A percentile compares a stretch with the other conserved stretches of the same genome.
These are phyloP conservation scores for Gymnoscopelus braueri DNA, from an alignment of 2,797 vertebrate species.

Conservation along the genomic window DNA sequence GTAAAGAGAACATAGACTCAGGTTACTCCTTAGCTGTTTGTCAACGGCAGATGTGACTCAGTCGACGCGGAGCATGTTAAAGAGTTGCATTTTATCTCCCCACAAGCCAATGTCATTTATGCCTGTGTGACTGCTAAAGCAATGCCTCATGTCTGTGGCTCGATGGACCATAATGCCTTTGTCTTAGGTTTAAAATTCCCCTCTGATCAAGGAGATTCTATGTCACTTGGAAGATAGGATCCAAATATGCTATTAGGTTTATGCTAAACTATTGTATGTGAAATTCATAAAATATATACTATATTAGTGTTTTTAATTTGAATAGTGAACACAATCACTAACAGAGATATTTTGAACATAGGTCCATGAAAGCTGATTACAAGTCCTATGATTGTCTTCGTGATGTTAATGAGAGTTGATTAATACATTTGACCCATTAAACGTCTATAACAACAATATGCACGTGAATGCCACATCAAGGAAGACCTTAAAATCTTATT, in stretches of 20 bases:
- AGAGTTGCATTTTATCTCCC: constrained; percentile 75
- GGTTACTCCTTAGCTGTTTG: constrained; percentile 90
- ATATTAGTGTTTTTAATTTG: too few relatives aligned
- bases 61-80: constrained; percentile 84
- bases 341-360: too few relatives aligned
- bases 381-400: not conserved
- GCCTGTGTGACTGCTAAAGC: constrained; percentile 77
- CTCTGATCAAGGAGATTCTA: constrained; percentile 47
- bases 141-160: constrained; percentile 78
- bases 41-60: constrained; percentile 87
- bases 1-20: constrained; percentile 89
- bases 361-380: not conserved
- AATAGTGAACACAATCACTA: too few relatives aligned
- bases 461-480: constrained; percentile 61
- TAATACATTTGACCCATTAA: constrained; percentile 62
- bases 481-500: constrained; percentile 70
- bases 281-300: too few relatives aligned
- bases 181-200: constrained; percentile 71
- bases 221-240: constrained; percentile 38
- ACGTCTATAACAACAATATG: constrained; percentile 52
- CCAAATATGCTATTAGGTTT: constrained; percentile 34
- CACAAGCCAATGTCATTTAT: constrained; percentile 83
- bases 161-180: constrained; percentile 77
- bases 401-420: constrained; percentile 54
- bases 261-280: too few relatives aligned